Conservation (phyloP, 2,888 invertebrate genomes). For the Oscheius sp. region DNA sequence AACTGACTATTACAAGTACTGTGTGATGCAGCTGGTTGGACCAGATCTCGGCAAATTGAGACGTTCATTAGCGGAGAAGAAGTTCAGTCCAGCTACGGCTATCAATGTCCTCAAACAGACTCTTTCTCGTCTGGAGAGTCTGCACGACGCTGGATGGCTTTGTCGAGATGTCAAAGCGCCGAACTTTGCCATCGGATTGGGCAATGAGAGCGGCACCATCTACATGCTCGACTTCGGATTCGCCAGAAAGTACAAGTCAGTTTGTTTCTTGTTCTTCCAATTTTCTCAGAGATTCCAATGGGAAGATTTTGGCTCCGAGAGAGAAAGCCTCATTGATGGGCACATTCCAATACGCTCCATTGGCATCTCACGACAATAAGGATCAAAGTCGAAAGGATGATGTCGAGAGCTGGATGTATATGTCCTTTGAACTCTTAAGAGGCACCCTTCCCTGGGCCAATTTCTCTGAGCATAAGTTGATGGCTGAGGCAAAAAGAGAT, state of each 20-base stretch:
- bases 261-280: neutral
- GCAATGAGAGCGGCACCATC: constrained; percentile 41
- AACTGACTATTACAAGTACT: constrained; percentile 54
- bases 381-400: constrained; percentile 64
- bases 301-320: constrained; percentile 56
- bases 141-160: constrained; percentile 60
- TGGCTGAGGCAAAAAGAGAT: constrained; percentile 39
- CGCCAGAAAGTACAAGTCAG: constrained; percentile 57
- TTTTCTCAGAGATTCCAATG: constrained; percentile 54
- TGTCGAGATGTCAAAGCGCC: constrained; percentile 64
- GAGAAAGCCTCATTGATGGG: constrained; percentile 59
- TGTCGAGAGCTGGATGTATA: constrained; percentile 64
- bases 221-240: constrained; percentile 67
- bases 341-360: constrained; percentile 58
- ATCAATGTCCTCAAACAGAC: constrained; percentile 56
- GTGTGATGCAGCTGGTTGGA: constrained; percentile 63
- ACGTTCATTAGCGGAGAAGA: constrained; percentile 51
- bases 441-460: constrained; percentile 57
- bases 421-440: constrained; percentile 57
- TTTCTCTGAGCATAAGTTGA: constrained; percentile 1
- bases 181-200: constrained; percentile 62
- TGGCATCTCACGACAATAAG: constrained; percentile 57
- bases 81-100: constrained; percentile 56
- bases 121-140: constrained; percentile 53
- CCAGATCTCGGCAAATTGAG: constrained; percentile 59